Evolutionary conservation across 2,113 vertebrate genomes (phyloP).

Genomic region (Axis porcinus): DNA sequence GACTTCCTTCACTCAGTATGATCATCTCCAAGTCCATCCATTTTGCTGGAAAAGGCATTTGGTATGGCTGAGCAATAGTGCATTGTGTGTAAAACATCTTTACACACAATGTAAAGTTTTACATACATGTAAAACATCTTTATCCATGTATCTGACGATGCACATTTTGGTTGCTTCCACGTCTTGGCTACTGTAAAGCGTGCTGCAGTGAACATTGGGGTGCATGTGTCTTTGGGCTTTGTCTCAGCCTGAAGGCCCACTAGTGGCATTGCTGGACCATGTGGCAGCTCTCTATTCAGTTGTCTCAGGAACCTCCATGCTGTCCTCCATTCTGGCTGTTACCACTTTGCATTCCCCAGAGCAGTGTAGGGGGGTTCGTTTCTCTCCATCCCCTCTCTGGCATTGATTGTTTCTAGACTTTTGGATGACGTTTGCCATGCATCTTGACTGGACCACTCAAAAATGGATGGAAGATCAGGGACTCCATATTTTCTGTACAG

Average conservation of each 20-base stretch:
- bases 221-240: not conserved
- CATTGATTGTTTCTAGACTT: not conserved
- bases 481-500: not conserved
- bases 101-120: no score
- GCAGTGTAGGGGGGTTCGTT: not conserved
- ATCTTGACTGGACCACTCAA: not conserved
- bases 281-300: not conserved
- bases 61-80: not conserved
- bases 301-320: not conserved
- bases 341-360: not conserved
- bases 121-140: not conserved
- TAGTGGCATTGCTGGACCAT: not conserved
- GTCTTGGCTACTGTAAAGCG: rapidly evolving
- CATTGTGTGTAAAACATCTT: not conserved
- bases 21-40: not conserved
- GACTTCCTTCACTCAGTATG: not conserved
- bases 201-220: not conserved
- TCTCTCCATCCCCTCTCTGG: not conserved
- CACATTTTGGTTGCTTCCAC: not conserved
- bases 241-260: rapidly evolving
- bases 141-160: not conserved
- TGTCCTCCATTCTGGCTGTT: not conserved
- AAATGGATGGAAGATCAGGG: not conserved
- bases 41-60: not conserved
- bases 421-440: not conserved